Evolutionary conservation across 2,113 vertebrate species (phyloP).

Genomic region (Sceloporus undulatus): DNA sequence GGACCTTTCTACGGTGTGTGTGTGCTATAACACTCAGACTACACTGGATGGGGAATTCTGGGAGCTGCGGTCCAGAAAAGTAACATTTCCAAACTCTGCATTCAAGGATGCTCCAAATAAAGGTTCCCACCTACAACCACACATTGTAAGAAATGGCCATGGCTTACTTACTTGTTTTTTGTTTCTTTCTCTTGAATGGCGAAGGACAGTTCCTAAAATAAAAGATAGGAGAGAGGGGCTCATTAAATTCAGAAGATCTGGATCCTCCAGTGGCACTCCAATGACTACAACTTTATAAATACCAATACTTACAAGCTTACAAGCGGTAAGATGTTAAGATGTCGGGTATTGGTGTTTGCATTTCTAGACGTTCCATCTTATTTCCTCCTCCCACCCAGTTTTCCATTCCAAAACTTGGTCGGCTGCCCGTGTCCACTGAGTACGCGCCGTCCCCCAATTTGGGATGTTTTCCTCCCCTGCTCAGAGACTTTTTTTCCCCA

Average conservation of each 20-base stretch:
- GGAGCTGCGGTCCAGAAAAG: no score
- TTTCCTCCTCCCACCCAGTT: background rate
- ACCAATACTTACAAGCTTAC: no score
- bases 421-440: background rate
- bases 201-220: constrained; percentile 69
- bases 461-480: background rate
- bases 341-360: background rate
- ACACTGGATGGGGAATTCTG: no score
- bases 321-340: background rate
- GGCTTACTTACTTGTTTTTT: constrained; percentile 65
- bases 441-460: no score
- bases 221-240: constrained; percentile 40
- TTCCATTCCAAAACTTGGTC: background rate
- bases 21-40: no score
- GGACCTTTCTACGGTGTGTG: no score
- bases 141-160: background rate
- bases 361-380: background rate
- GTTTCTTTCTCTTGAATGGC: constrained; percentile 61
- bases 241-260: background rate
- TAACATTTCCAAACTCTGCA: background rate
- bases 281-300: background rate
- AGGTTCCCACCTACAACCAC: background rate
- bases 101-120: background rate
- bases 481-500: no score
- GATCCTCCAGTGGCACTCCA: background rate